These are phyloP conservation scores for Drosophila kepulauana DNA, from an alignment of 1,140 invertebrate species.

Conservation along the genomic window DNA sequence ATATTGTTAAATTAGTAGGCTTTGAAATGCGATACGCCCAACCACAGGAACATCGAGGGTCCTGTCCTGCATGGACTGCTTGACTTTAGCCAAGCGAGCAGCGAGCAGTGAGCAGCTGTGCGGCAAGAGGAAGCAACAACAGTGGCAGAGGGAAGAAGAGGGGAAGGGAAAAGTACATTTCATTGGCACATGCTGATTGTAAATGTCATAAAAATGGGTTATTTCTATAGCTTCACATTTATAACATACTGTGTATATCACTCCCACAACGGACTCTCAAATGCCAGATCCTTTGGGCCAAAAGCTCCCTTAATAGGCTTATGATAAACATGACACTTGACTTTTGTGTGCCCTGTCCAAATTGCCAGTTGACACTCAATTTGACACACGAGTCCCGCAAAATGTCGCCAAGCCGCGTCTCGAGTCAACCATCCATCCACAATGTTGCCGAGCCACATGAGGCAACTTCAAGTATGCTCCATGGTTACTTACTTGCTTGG, in stretches of 20 bases:
- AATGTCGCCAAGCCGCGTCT: constrained; percentile 42
- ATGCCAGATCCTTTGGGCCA: constrained; percentile 17
- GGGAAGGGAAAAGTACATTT: constrained; percentile 10
- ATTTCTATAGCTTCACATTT: constrained; percentile 69
- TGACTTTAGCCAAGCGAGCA: constrained; percentile 70
- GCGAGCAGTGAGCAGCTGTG: constrained; percentile 69
- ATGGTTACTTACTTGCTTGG: constrained; percentile 63
- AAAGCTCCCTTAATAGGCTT: constrained; percentile 80
- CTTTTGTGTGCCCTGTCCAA: constrained; percentile 60
- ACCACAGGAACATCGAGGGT: constrained; percentile 62
- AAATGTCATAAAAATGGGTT: constrained; percentile 68
- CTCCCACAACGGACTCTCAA: not conserved
- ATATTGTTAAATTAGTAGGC: constrained; percentile 85
- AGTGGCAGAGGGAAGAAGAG: not conserved
- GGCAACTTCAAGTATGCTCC: constrained; percentile 77
- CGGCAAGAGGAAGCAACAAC: not conserved
- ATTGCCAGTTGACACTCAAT: constrained; percentile 84
- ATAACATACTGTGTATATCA: constrained; percentile 2
- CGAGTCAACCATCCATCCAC: constrained; percentile 16
- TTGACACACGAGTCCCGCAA: constrained; percentile 78
- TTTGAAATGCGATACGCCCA: constrained; percentile 84
- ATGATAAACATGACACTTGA: constrained; percentile 83
- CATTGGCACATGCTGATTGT: constrained; percentile 41
- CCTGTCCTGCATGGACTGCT: constrained; percentile 44
- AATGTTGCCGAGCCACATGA: constrained; percentile 23